Conservation (phyloP, 2,113 vertebrate species). For the Phaetusa simplex region DNA sequence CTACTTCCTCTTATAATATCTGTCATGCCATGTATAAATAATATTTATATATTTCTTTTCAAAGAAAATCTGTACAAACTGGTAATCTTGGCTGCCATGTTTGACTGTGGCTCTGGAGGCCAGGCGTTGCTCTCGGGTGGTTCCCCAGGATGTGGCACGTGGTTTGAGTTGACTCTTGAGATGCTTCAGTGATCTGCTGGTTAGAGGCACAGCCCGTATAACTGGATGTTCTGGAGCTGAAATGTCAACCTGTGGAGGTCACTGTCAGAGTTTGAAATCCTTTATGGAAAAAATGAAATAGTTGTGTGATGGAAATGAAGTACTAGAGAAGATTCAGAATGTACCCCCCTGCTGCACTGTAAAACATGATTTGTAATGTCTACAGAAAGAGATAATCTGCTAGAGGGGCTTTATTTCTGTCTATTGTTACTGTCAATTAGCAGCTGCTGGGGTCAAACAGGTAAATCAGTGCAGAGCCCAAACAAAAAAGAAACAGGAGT, state of each 20-base stretch:
- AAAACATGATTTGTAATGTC: neutral
- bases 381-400: neutral
- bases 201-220: neutral
- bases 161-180: neutral
- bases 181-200: neutral
- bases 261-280: neutral
- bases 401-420: neutral
- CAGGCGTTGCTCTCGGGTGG: accelerated
- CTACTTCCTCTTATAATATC: neutral
- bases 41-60: neutral
- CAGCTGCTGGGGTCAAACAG: neutral
- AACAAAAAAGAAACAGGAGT: neutral
- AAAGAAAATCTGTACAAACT: neutral
- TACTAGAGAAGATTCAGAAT: neutral
- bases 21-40: neutral
- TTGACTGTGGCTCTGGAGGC: neutral
- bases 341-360: neutral
- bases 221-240: neutral
- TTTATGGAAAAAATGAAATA: neutral
- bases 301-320: neutral
- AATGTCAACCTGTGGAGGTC: neutral
- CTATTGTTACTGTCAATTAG: neutral
- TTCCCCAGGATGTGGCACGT: neutral
- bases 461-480: neutral
- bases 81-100: neutral